Base-by-base conservation (phyloP, 2,113 vertebrate genomes). In the Sylvilagus bachmani region DNA sequence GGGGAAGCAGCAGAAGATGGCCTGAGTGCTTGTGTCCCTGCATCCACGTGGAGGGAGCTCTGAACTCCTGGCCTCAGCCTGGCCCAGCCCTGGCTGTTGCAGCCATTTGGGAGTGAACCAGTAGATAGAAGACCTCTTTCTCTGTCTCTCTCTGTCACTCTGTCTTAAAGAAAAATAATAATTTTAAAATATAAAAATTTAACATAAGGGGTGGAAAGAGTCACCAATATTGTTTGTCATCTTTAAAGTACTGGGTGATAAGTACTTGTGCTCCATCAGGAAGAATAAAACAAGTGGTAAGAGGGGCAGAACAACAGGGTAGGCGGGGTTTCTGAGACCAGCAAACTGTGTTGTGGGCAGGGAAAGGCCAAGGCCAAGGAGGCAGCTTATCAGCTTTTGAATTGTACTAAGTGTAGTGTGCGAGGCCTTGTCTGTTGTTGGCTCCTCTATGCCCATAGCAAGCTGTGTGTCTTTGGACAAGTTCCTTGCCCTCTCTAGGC, bases 401-500 rank as follows among this genome's bases (percentile, higher is more conserved):
- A 24, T 51, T 44, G 61, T 55, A 25, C 9, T 66, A 24, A 64
- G 53, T 1, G 0, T 0, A 66, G n/a, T 14, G 3, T 3, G 1
- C 49, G 64, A 70, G 74, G 44, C 19, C 25, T 17, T 24, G 7
- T 17, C 36, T 1, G 64, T 29, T 33, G 19, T 53, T 8, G 12
- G 8, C 53, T 31, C 67, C 10, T 58, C 17, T 38, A 31, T 29
- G 74, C 55, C 22, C 14, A 44, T 38, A 2, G 4, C 21, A 53
- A 82, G 44, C 79, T 90, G 86, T 73, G 91, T 85, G 91, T 53
- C 80, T 91, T 64, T 93, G 89, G 29, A 33, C 27, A 49, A 61
- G 36, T 70, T 36, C 25, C 75, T 88, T 74, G 31, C 69, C 96
- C 25, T 96, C 67, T 80, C 91, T 95, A 77, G 49, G 55, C 19